Base-by-base conservation (phyloP, 2,888 invertebrate species). In the Agrochola circellaris region DNA sequence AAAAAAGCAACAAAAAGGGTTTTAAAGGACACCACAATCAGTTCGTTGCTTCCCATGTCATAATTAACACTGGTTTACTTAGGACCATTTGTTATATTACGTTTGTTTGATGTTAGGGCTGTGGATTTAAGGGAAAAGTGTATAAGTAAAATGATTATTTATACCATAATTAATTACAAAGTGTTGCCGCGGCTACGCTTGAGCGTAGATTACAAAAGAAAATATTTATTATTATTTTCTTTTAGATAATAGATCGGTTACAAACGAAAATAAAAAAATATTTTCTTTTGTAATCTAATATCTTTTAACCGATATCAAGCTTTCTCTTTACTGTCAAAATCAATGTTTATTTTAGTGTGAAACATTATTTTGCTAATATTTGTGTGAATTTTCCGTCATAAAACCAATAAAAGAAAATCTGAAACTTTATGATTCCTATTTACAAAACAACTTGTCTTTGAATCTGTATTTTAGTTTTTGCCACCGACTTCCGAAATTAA, bases 11-110 rank as follows among this genome's bases (percentile, higher is more conserved):
- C 48, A 34, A 56, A 81, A 81, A 56, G 48, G 61, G 17, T 51
- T n/a, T 62, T 20, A 58, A 67, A 56, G 34, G 62, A 58, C 26
- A 45, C 60, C 67, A 45, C 71, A 76, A 64, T 82, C 77, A 56
- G 64, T 64, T 54, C 51, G 75, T 69, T 76, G 58, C 6, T 17
- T 42, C 60, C 48, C 34, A 65, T 82, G 73, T 77, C 77, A 81
- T 82, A 82, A 81, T 81, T 81, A 81, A 73, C 68, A 54, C 13
- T 8, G 45, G 79, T 83, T 82, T 82, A 34, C 6, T 78, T 78
- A 83, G 83, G 79, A 73, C 69, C 38, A 45, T 68, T 51, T 60
- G 6, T 65, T 75, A 54, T 75, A 68, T 69, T 7, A 17, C 17
- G 54, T 45, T 79, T 70, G 64, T 82, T 82, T 73, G 45, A 56